Base-by-base conservation (phyloP, 2,113 vertebrate species). In the Taurulus bubalis region DNA sequence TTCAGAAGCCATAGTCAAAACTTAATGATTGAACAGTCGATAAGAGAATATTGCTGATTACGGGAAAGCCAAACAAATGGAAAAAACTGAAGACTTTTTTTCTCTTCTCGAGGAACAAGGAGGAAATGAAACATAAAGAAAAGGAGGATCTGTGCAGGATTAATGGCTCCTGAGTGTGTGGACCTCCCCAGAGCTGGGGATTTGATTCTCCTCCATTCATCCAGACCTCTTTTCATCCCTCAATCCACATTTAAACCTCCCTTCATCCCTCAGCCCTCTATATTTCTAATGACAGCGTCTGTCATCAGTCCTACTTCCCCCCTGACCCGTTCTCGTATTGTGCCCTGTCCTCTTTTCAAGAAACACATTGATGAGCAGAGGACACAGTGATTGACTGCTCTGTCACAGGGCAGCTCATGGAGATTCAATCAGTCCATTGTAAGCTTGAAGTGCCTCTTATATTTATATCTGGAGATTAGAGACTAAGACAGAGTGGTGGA, bases 121-220 rank as follows among this genome's bases (percentile, higher is more conserved):
- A 85, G 87, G 79, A 91, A 91, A 84, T 89, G 59, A 92, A 90
- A 90, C 59, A 60, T 47, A 73, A 89, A 89, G 78, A 84, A 71
- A 79, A 1, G 67, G 18, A 45, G 77, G 82, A 87, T 89, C 59
- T 64, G 70, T 59, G 75, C 12, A 5, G 83, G 79, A 89, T 90
- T 86, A 85, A 80, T 77, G 77, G 87, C 65, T 86, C 59, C 47
- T 79, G 79, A 60, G 58, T 42, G 49, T 64, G 70, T 42, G 22
- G 75, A 88, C 82, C 80, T 87, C 80, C 77, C 75, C 58, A 71
- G 75, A 82, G 74, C 71, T 77, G 62, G 24, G 76, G 70, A 86
- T 81, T 79, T 81, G 32, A 81, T 72, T 87, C 63, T 49, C 32
- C 64, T 82, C 60, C 42, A 80, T 83, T 80, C 49, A 58, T 71